phyloP scores from a whole-genome alignment of 2,113 vertebrate genomes.

The Notiomystis cincta region DNA sequence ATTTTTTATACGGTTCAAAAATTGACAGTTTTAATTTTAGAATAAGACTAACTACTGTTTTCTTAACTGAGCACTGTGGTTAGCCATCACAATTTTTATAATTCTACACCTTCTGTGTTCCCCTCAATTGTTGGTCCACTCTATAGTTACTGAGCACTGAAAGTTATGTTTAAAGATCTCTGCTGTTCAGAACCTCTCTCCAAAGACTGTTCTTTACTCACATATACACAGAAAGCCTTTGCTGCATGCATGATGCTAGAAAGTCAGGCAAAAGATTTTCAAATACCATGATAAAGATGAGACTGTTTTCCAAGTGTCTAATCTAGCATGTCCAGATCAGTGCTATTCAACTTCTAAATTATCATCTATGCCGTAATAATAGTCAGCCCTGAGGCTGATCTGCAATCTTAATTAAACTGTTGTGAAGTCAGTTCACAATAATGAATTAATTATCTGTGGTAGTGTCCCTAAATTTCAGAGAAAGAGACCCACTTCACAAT shows the following conservation, averaged over 20 bases:
- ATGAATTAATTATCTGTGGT: neutral
- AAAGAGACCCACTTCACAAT: neutral
- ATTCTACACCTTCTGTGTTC: neutral
- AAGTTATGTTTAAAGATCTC: neutral
- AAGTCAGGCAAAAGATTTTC: neutral
- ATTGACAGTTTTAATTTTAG: neutral
- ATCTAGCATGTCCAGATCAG: neutral
- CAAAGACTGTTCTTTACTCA: neutral
- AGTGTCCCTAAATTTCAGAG: neutral
- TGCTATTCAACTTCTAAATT: neutral
- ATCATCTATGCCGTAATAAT: neutral
- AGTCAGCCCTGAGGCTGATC: neutral
- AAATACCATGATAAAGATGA: neutral
- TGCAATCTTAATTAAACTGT: slow-evolving; percentile 28
- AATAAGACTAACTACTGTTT: neutral
- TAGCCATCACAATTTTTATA: neutral
- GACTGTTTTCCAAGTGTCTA: neutral
- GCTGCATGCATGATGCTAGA: neutral
- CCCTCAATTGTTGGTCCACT: neutral
- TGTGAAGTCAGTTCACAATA: neutral
- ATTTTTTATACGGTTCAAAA: neutral
- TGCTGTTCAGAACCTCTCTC: neutral
- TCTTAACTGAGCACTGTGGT: neutral
- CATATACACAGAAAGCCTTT: neutral
- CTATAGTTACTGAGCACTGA: neutral